phyloP scores from a whole-genome alignment of 2,888 invertebrate genomes.

The Norana najaformis region DNA sequence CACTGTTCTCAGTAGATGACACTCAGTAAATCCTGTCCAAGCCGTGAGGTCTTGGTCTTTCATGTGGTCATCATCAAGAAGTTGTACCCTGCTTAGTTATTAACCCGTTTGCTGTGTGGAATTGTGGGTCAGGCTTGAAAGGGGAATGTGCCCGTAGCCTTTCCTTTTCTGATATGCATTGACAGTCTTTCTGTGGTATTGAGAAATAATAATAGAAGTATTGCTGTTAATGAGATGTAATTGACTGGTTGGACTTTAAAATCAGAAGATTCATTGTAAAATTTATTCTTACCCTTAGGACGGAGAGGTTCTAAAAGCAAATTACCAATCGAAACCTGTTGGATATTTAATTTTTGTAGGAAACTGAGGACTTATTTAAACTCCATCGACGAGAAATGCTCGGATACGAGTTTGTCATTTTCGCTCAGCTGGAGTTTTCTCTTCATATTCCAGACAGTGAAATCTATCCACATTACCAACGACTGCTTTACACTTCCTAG shows the following conservation, averaged over 20 bases:
- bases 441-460: slow-evolving; percentile 88
- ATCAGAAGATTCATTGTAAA: not conserved
- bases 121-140: not conserved
- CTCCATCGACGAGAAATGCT: slow-evolving; percentile 87
- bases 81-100: too few species aligned
- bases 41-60: too few species aligned
- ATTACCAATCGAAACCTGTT: not conserved
- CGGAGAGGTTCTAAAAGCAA: not conserved
- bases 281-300: not conserved
- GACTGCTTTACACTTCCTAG: slow-evolving; percentile 77
- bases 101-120: too few species aligned
- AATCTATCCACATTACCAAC: slow-evolving; percentile 91
- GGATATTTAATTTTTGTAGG: slow-evolving; percentile 67
- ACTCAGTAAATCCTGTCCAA: too few species aligned
- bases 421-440: slow-evolving; percentile 91
- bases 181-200: not conserved
- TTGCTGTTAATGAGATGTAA: not conserved
- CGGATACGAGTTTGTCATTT: slow-evolving; percentile 88
- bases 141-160: not conserved
- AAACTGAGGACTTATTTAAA: slow-evolving; percentile 86
- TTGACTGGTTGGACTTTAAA: not conserved
- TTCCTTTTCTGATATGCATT: not conserved
- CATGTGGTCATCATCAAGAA: too few species aligned
- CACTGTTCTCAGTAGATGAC: too few species aligned
- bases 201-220: not conserved